These are phyloP conservation scores for Ceratoteleas bidentatus DNA, from an alignment of 1,140 invertebrate species.

Conservation along the genomic window DNA sequence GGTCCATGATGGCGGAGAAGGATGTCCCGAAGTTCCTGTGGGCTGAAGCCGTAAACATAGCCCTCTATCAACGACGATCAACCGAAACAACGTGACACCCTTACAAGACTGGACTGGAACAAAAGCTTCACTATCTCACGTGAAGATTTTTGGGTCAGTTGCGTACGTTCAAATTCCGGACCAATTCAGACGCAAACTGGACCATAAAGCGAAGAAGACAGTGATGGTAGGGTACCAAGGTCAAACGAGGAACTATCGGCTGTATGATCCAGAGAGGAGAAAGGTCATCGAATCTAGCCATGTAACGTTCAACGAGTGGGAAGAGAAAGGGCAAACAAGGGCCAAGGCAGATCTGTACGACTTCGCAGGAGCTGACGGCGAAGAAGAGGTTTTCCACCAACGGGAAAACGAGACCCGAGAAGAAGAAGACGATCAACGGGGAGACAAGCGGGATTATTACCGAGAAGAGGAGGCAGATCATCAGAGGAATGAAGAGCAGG, in stretches of 20 bases:
- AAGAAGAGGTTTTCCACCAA: too few species aligned
- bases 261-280: conserved; percentile 58
- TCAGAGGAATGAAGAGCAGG: too few species aligned
- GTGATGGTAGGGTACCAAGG: conserved; percentile 65
- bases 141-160: conserved; percentile 71
- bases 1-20: conserved; percentile 72
- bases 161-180: conserved; percentile 72
- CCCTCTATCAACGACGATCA: conserved; percentile 63
- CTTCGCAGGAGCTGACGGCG: too few species aligned
- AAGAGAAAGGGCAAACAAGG: too few species aligned
- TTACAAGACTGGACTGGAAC: conserved; percentile 69
- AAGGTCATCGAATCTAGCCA: conserved; percentile 47
- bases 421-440: too few species aligned
- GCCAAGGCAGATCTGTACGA: too few species aligned
- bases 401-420: too few species aligned
- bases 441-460: too few species aligned
- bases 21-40: conserved; percentile 74
- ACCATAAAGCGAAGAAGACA: conserved; percentile 63
- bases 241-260: conserved; percentile 62
- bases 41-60: conserved; percentile 79
- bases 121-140: conserved; percentile 66
- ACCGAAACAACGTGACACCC: conserved; percentile 66
- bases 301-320: conserved; percentile 49
- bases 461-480: too few species aligned
- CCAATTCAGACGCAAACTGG: conserved; percentile 67